These are phyloP conservation scores for Centruroides vittatus DNA, from an alignment of 1,140 invertebrate species.

Conservation along the genomic window DNA sequence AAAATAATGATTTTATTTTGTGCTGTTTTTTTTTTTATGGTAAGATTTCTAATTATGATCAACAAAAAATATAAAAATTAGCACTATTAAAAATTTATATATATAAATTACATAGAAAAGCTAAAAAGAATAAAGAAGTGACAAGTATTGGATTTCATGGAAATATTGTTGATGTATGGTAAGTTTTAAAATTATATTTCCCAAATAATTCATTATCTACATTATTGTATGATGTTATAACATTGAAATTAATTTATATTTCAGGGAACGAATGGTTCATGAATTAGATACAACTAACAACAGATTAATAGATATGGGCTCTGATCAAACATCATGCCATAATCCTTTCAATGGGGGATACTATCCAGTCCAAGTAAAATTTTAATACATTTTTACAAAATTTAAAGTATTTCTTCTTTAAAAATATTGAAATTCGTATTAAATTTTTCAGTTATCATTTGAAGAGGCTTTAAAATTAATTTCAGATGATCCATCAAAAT, in stretches of 20 bases:
- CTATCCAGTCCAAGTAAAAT: slow-evolving; percentile 34
- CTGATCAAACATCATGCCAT: slow-evolving; percentile 54
- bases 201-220: not conserved
- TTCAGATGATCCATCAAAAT: slow-evolving; percentile 36
- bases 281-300: slow-evolving; percentile 41
- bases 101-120: slow-evolving; percentile 14
- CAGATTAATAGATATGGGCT: slow-evolving; percentile 45
- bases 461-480: slow-evolving; percentile 34
- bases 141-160: slow-evolving; percentile 49
- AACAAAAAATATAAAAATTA: not conserved
- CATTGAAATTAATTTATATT: slow-evolving; percentile 3
- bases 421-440: too few species aligned
- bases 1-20: not conserved
- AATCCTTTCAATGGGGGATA: slow-evolving; percentile 51
- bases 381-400: too few species aligned
- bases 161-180: slow-evolving; percentile 47
- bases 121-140: slow-evolving; percentile 23
- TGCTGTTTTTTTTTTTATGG: not conserved
- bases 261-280: slow-evolving; percentile 39
- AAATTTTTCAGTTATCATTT: slow-evolving; percentile 17
- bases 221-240: not conserved
- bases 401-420: too few species aligned
- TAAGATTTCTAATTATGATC: not conserved
- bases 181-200: slow-evolving; percentile 6
- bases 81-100: not conserved